Base-by-base conservation (phyloP, 2,797 vertebrate genomes). In the Dallia pectoralis region DNA sequence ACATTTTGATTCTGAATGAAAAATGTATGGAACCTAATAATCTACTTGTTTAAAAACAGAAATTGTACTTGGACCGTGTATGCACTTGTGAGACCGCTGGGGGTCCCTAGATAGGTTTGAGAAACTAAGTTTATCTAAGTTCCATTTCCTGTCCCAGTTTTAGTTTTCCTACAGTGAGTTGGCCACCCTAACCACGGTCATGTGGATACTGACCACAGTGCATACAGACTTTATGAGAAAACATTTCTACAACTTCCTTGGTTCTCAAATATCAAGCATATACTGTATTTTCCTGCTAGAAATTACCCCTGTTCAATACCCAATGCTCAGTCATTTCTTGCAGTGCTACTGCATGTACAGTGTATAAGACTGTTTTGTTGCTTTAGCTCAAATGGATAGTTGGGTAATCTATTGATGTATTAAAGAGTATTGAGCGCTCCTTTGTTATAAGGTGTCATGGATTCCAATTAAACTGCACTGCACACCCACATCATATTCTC, bases 171-270 rank as follows among this genome's bases (percentile, higher is more conserved):
- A 36, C 1, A 32, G 51, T 53, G 12, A 12, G 16, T 30, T 65
- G 32, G 30, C 68, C 27, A 81, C 79, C 77, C 74, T 74, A 80
- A 83, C 87, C 84, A 74, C 74, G 76, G 72, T 79, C 80, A 79
- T 82, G 71, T 82, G 77, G 81, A 74, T 77, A 69, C 81, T 87
- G 81, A 87, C 88, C 86, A 86, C 74, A 71, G 81, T 78, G 81
- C 84, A 77, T 53, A 14, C 6, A 27, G 48, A 61, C 86, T 90
- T 88, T 87, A 89, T 91, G 92, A 91, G 91, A 91, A 90, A 80
- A 61, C 36, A 8, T 64, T 36, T 25, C 82, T 5, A 64, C 12
- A 51, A 73, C 72, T 67, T 74, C 36, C 78, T n/a, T n/a, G n/a
- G n/a, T 74, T 77, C 67, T 69, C 63, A 68, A 82, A 79, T 70